phyloP scores from a whole-genome alignment of 1,140 invertebrate genomes.

The Monomorium pharaonis region DNA sequence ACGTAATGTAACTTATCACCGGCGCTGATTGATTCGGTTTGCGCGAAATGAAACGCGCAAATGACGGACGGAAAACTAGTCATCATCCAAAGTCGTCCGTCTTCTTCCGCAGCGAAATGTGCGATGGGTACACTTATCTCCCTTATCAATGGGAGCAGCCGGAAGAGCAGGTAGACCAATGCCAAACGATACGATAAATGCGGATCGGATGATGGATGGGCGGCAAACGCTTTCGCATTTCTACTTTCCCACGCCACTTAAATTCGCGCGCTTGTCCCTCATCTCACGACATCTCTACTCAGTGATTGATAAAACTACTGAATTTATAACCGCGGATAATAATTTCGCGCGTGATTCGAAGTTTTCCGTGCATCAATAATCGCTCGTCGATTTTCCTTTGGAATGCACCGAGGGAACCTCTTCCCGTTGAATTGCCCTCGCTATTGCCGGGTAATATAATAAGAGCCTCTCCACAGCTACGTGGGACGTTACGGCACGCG shows the following conservation, averaged over 20 bases:
- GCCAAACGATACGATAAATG: slow-evolving; percentile 70
- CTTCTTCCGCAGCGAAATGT: slow-evolving; percentile 57
- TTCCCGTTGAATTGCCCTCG: not conserved
- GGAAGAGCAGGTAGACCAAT: slow-evolving; percentile 65
- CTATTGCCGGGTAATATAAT: slow-evolving; percentile 2
- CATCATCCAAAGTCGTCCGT: slow-evolving; percentile 70
- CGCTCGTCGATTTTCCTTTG: slow-evolving; percentile 38
- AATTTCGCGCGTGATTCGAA: slow-evolving; percentile 23
- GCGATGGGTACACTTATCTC: slow-evolving; percentile 71
- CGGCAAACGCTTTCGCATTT: slow-evolving; percentile 65
- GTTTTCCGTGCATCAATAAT: slow-evolving; percentile 21
- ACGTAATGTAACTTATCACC: slow-evolving; percentile 35
- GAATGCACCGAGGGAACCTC: slow-evolving; percentile 3
- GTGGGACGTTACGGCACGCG: not conserved
- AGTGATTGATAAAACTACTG: slow-evolving; percentile 63
- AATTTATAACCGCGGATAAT: slow-evolving; percentile 22
- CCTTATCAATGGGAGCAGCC: slow-evolving; percentile 73
- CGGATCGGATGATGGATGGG: slow-evolving; percentile 74
- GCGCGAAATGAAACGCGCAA: slow-evolving; percentile 38
- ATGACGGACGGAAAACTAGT: slow-evolving; percentile 47
- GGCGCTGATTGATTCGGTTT: slow-evolving; percentile 45
- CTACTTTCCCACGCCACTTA: slow-evolving; percentile 74
- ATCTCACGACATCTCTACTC: slow-evolving; percentile 57
- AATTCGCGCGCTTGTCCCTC: slow-evolving; percentile 47
- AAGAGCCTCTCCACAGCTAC: not conserved